Base-by-base conservation (phyloP, 37 sponge, comb jelly and placozoan species). In the Spongia lamella region DNA sequence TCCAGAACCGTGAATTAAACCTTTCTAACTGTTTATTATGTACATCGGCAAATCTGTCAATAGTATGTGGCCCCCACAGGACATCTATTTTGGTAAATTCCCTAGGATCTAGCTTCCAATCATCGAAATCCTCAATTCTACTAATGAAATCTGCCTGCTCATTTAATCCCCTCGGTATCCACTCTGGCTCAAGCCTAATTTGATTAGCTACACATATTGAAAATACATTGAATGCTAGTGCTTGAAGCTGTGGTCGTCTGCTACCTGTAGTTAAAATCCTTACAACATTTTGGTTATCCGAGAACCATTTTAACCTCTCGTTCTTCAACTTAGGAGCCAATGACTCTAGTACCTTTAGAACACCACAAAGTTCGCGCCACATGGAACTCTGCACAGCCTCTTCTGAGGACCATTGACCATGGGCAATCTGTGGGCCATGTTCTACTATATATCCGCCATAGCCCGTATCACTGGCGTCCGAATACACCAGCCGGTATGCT, bases 391-490 rank as follows among this genome's bases (percentile, higher is more conserved):
- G 16, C 26, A 19, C 11, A 25, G 26, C 57, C n/a, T 79, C 70
- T 2, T 21, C 20, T 1, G 29, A 27, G 2, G 61, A 31, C 62
- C 71, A 61, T 21, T 49, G 49, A 38, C 81, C 81, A 21, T 70
- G 33, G 15, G 70, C 81, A 38, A 70, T 34, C 21, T 24, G 15
- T 20, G 31, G 1, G 3, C 77, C 66, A 9, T 38, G 33, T 1
- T 63, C 35, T 17, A 70, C 72, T 20, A 36, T 33, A 36, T 71
- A 70, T n/a, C 81, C 81, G 7, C 72, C 81, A 69, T 47, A 80
- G 26, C 81, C 81, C 26, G 63, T 6, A 7, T 80, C 72, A 59
- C 81, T 60, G 32, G 63, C 81, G 62, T 80, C 71, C 37, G 72
- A 70, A 24, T 67, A 78, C 7, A 54, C 68, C 0, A 78, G 26